Conservation (phyloP, 2,797 vertebrate species). For the Phylloscopus collybita region DNA sequence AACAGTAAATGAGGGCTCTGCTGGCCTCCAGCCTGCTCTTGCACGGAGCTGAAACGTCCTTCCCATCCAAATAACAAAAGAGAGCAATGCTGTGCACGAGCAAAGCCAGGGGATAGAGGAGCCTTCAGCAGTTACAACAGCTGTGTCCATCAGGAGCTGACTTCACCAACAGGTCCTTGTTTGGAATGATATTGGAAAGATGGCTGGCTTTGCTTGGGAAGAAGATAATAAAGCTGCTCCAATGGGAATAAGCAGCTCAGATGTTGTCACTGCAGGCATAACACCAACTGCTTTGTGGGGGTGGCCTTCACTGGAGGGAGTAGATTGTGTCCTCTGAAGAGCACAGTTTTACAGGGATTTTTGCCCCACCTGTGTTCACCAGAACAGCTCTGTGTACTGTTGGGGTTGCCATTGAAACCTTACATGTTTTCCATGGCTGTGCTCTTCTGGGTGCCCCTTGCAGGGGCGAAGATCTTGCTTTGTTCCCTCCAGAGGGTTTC, state of each 20-base stretch:
- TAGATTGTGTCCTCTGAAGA: background rate
- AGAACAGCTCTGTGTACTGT: background rate
- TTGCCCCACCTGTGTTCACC: background rate
- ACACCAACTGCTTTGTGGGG: background rate
- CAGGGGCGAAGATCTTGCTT: background rate
- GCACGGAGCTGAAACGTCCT: background rate
- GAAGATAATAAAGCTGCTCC: background rate
- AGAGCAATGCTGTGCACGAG: background rate
- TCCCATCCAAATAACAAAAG: background rate
- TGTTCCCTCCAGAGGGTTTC: background rate
- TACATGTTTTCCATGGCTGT: fast-evolving
- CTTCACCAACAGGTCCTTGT: background rate
- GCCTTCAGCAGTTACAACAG: background rate
- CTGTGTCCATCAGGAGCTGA: background rate
- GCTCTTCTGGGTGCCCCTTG: background rate
- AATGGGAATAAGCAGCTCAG: background rate
- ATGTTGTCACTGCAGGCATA: background rate
- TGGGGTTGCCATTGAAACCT: background rate
- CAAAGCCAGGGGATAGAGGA: background rate
- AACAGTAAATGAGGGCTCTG: background rate
- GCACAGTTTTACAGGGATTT: background rate
- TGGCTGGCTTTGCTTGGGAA: background rate
- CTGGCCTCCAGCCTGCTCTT: background rate
- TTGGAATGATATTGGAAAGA: background rate
- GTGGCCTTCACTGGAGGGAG: background rate